phyloP scores from a whole-genome alignment of 2,113 vertebrate genomes.

The Oenanthe melanoleuca region DNA sequence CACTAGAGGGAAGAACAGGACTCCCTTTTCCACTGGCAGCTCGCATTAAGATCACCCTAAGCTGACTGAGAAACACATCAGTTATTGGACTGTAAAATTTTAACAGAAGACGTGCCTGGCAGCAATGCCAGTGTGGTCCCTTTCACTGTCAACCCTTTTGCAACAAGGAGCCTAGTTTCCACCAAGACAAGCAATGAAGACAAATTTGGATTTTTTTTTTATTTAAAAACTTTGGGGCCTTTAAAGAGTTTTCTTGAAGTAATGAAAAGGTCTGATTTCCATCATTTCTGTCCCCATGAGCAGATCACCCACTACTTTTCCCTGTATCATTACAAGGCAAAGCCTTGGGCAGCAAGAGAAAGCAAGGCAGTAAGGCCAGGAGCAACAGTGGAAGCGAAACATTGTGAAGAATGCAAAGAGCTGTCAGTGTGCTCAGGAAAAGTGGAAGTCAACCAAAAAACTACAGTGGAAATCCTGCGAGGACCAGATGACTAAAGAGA shows the following conservation, averaged over 20 bases:
- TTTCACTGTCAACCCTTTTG: not conserved
- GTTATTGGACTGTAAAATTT: conserved; percentile 11
- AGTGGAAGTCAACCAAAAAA: not conserved
- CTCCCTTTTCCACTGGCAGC: conserved; percentile 8
- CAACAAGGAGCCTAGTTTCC: not conserved
- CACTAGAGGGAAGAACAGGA: not conserved
- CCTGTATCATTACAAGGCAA: not conserved
- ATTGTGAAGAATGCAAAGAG: not conserved
- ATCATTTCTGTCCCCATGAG: not conserved
- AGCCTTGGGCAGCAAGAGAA: not conserved
- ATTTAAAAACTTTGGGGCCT: accelerated
- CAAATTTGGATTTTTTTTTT: not conserved
- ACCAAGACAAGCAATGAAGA: not conserved
- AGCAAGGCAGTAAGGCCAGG: not conserved
- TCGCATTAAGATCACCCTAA: not conserved
- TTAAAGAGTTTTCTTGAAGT: accelerated
- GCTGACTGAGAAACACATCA: not conserved
- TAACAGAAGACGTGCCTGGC: not conserved
- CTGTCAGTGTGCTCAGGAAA: accelerated
- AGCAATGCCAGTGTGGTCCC: not conserved
- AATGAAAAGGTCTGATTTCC: not conserved
- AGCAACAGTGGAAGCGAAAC: not conserved
- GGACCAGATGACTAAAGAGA: not conserved
- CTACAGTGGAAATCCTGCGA: not conserved
- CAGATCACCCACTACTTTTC: not conserved